Evolutionary conservation across 1,140 invertebrate species (phyloP), one percentile per base, ranked within the genome.

Genomic region (Trichoplusia ni): DNA sequence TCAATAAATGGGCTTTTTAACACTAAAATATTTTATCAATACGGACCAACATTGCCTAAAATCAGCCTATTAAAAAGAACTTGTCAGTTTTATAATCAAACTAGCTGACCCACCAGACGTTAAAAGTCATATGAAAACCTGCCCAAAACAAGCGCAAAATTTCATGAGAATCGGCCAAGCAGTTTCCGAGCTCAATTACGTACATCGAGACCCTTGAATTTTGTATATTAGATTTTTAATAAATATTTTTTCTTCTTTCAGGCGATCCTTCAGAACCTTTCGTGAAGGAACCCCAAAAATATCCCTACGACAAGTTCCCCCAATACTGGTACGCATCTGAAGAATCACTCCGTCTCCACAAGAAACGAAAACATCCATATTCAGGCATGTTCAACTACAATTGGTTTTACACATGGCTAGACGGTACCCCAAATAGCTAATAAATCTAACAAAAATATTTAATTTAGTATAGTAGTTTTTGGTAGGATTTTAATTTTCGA

Each of bases 281-380:
- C 65, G 78, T 79, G 4, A 86, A 84, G 51, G 86, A 88, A 40
- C 74, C 84, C 0, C 64, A 69, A 2, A 86, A 78, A 25, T 88
- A 82, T 21, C 78, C 84, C 0, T 88, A 81, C 63, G 81, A 88
- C 56, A 86, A 82, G n/a, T 86, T 53, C 66, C 86, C 86, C 0
- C 86, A 89, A 46, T 88, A 80, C 63, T 90, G 85, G 85, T 90
- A 88, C 46, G 87, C 87, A 0, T 86, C 82, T 0, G 87, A 90
- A 31, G 87, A 90, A 13, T 88, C 85, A 0, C 67, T 90, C 0
- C 58, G 85, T 0, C 75, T 88, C 0, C 87, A 90, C 53, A 88
- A 88, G 59, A 90, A 90, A 21, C 58, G 86, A 19, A 90, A 90
- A 73, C 86, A 90, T 19, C 86, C 86, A 0, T 88, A 90, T 61